Conservation (phyloP, 53 echinoderm and acorn worm species). For the Stichopus horrens region DNA sequence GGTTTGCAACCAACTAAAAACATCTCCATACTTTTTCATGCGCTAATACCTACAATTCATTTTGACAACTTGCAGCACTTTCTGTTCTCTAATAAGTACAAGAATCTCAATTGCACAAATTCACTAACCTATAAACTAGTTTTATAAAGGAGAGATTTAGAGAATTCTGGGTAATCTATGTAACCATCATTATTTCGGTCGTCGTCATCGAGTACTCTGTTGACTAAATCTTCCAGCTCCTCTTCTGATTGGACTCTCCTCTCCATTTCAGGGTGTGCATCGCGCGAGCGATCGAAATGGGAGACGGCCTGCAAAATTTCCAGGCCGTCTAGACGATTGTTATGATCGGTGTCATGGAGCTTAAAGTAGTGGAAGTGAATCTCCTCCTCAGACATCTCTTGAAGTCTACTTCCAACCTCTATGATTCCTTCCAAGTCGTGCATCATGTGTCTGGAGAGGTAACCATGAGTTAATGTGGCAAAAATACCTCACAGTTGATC, state of each 20-base stretch:
- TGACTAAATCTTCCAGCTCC: constrained; percentile 53
- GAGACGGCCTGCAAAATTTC: constrained; percentile 71
- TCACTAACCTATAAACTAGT: neutral
- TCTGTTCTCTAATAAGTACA: too few species aligned
- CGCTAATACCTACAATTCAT: too few species aligned
- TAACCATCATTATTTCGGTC: constrained; percentile 68
- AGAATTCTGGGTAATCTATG: constrained; percentile 71
- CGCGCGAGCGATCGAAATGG: constrained; percentile 54
- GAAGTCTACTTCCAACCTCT: constrained; percentile 51
- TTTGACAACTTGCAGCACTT: too few species aligned
- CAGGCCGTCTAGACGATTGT: constrained; percentile 72
- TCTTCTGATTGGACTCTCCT: constrained; percentile 47
- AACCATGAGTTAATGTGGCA: neutral
- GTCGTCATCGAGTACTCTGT: constrained; percentile 59
- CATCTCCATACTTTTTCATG: too few species aligned
- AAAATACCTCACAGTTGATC: neutral
- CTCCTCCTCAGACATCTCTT: constrained; percentile 58
- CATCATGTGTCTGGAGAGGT: constrained; percentile 63
- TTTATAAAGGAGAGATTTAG: constrained; percentile 41
- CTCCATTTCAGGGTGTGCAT: neutral
- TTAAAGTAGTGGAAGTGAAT: constrained; percentile 74
- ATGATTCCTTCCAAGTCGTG: constrained; percentile 56
- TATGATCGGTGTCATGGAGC: constrained; percentile 66
- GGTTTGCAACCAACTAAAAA: too few species aligned
- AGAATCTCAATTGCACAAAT: neutral